A percentile compares a stretch with the other conserved stretches of the same genome.
phyloP scores from a whole-genome alignment of 1,140 invertebrate genomes.

The Cepaea nemoralis region DNA sequence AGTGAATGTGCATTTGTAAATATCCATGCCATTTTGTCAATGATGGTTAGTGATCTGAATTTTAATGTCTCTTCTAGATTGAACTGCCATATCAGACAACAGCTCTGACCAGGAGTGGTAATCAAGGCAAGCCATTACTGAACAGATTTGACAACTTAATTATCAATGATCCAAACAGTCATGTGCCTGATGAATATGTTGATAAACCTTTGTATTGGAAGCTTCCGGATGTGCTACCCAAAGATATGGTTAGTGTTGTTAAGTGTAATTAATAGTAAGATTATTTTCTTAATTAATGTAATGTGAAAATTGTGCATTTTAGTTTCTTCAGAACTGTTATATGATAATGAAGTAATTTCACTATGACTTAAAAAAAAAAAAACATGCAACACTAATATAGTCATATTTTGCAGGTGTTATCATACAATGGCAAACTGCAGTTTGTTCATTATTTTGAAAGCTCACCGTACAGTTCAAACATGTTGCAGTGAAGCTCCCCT shows the following conservation, averaged over 20 bases:
- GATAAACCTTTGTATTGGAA: constrained; percentile 89
- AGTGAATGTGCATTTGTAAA: too few relatives aligned
- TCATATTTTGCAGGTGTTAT: constrained; percentile 78
- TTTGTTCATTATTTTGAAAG: constrained; percentile 81
- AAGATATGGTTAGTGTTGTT: constrained; percentile 80
- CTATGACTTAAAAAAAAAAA: too few relatives aligned
- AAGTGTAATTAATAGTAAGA: too few relatives aligned
- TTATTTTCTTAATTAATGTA: too few relatives aligned
- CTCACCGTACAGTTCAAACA: not conserved
- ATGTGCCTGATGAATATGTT: constrained; percentile 77
- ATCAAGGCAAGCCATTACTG: constrained; percentile 4
- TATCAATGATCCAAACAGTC: constrained; percentile 33
- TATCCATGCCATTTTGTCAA: too few relatives aligned
- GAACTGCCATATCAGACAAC: constrained; percentile 43
- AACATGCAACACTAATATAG: too few relatives aligned
- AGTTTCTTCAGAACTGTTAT: too few relatives aligned
- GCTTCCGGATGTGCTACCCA: constrained; percentile 85
- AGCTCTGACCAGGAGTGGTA: constrained; percentile 39
- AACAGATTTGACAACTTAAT: constrained; percentile 5
- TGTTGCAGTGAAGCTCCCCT: constrained; percentile 39
- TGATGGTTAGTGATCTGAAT: too few relatives aligned
- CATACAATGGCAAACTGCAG: constrained; percentile 91
- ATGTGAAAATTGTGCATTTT: too few relatives aligned
- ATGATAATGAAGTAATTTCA: too few relatives aligned
- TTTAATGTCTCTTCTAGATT: constrained; percentile 46